These are phyloP conservation scores for Heterodera carotae DNA, from an alignment of 1,140 invertebrate genomes.

Conservation along the genomic window DNA sequence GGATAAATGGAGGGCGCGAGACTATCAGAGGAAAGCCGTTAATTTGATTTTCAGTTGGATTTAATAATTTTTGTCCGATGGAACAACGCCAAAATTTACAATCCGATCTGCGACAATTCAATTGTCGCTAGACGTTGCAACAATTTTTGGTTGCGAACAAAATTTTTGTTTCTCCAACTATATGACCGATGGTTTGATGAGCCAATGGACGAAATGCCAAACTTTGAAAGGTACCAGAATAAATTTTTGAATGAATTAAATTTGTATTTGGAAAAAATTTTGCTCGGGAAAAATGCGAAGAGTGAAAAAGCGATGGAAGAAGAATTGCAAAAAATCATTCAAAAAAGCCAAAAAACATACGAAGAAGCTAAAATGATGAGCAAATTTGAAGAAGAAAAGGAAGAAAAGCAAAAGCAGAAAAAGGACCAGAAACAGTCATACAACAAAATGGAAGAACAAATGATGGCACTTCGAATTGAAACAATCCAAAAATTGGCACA, in stretches of 20 bases:
- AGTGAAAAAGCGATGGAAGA: neutral
- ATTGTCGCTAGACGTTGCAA: neutral
- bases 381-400: neutral
- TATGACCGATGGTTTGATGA: neutral
- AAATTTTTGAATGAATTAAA: neutral
- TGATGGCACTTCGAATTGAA: neutral
- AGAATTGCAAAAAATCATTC: neutral
- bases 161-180: neutral
- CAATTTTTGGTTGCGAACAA: neutral
- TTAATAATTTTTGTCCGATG: neutral
- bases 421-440: too few relatives aligned
- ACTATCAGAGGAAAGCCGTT: neutral
- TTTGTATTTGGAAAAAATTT: neutral
- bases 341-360: conserved; percentile 1
- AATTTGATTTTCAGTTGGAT: neutral
- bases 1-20: too few relatives aligned
- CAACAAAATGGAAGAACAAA: neutral
- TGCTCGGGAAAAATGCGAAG: neutral
- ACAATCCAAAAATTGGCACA: neutral
- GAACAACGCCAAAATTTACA: neutral
- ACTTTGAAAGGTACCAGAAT: neutral
- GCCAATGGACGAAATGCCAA: neutral
- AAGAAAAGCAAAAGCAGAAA: neutral
- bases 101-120: neutral
- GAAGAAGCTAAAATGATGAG: neutral